Conservation (phyloP, 2,888 invertebrate genomes). For the Holacanthella duospinosa region DNA sequence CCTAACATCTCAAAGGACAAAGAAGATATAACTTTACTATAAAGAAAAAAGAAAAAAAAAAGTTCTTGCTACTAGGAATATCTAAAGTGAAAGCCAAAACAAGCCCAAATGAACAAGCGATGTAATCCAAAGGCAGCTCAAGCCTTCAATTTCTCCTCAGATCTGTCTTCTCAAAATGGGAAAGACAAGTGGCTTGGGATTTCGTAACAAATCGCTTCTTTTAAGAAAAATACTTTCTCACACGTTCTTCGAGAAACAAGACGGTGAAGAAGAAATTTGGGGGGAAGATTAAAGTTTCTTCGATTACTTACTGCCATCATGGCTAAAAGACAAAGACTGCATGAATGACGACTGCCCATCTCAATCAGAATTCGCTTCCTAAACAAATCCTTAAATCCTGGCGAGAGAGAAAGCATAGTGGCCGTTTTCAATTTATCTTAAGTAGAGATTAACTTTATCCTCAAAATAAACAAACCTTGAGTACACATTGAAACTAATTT, state of each 20-base stretch:
- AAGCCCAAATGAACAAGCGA: neutral
- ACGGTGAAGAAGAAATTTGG: neutral
- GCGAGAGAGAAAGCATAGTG: neutral
- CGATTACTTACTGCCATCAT: no score
- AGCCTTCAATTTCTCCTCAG: neutral
- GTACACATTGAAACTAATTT: neutral
- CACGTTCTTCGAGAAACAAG: no score
- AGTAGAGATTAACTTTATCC: neutral
- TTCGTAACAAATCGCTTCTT: neutral
- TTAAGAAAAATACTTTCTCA: slow-evolving; percentile 1
- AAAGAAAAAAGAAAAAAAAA: neutral
- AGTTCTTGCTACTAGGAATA: neutral
- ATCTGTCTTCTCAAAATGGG: neutral
- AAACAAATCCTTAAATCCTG: slow-evolving; percentile 1
- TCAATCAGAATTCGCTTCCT: neutral
- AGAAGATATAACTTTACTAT: neutral
- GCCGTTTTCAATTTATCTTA: neutral
- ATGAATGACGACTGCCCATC: neutral
- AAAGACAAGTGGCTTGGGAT: slow-evolving; percentile 5
- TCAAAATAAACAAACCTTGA: neutral
- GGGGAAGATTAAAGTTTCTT: neutral
- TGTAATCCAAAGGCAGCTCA: neutral
- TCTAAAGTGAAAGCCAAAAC: neutral
- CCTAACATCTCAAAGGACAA: neutral
- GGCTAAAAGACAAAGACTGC: neutral